A percentile compares a stretch with the other conserved stretches of the same genome.
phyloP scores from a whole-genome alignment of 2,113 vertebrate species.

The Cyanoderma ruficeps region DNA sequence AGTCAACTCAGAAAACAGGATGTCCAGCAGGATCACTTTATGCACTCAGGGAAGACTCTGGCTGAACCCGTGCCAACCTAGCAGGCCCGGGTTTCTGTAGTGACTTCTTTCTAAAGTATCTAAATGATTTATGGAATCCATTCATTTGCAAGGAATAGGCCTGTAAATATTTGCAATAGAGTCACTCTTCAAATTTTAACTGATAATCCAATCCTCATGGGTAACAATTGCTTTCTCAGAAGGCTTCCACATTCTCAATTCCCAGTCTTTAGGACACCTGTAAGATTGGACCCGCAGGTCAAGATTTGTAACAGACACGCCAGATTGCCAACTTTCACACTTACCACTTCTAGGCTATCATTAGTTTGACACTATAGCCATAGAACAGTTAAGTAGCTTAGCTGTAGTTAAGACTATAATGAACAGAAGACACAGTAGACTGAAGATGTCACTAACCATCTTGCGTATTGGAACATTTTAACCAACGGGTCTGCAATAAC shows the following conservation, averaged over 20 bases:
- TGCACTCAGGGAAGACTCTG: neutral
- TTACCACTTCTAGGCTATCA: neutral
- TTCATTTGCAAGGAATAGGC: rapidly evolving
- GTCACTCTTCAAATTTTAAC: neutral
- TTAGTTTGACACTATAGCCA: neutral
- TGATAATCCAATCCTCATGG: neutral
- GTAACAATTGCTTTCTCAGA: neutral
- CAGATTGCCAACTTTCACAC: neutral
- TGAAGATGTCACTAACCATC: conserved; percentile 72
- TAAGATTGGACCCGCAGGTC: neutral
- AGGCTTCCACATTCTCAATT: neutral
- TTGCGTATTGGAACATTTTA: conserved; percentile 51
- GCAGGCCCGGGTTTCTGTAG: neutral
- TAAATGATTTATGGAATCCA: neutral
- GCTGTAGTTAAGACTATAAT: neutral
- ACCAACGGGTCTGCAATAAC: conserved; percentile 77
- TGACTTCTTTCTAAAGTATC: neutral
- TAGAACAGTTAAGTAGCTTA: neutral
- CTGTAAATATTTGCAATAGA: neutral
- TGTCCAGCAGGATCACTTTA: neutral
- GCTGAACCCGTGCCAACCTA: neutral
- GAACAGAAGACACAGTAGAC: conserved; percentile 51
- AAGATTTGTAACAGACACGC: neutral
- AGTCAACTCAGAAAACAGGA: neutral
- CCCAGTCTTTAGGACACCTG: neutral